Evolutionary conservation across 2,888 invertebrate species (phyloP).

Genomic region (Athripsodes cinereus): DNA sequence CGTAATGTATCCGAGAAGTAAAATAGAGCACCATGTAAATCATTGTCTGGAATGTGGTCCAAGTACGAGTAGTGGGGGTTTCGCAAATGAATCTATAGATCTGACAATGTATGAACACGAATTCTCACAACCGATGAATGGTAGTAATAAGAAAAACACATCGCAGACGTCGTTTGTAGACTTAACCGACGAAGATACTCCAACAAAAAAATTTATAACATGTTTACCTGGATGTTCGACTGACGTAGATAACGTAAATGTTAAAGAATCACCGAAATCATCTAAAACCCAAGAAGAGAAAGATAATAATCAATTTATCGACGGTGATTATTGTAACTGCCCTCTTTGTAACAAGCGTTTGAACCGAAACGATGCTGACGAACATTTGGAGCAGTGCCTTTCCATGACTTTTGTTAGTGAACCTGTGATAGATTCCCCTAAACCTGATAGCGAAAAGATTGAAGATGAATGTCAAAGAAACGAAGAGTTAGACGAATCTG

Average conservation of each 20-base stretch:
- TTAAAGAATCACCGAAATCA: too few relatives aligned
- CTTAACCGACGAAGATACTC: too few relatives aligned
- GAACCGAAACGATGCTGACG: slow-evolving; percentile 34
- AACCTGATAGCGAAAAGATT: too few relatives aligned
- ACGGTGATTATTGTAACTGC: slow-evolving; percentile 33
- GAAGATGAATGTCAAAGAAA: too few relatives aligned
- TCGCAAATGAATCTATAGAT: neutral
- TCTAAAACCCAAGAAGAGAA: neutral
- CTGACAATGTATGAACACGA: neutral
- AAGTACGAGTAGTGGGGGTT: slow-evolving; percentile 5
- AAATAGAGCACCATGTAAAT: slow-evolving; percentile 45
- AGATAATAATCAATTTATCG: neutral
- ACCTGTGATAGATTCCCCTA: slow-evolving; percentile 43
- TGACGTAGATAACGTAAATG: too few relatives aligned
- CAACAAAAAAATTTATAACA: too few relatives aligned
- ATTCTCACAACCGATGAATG: too few relatives aligned
- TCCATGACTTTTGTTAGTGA: slow-evolving; percentile 30
- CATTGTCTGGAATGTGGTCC: slow-evolving; percentile 36
- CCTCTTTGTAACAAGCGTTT: slow-evolving; percentile 42
- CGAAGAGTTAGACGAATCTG: neutral
- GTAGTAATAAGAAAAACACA: too few relatives aligned
- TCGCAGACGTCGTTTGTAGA: too few relatives aligned
- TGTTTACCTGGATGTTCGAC: too few relatives aligned
- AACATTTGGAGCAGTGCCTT: slow-evolving; percentile 50
- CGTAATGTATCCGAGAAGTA: slow-evolving; percentile 32